Evolutionary conservation across 2,113 vertebrate species (phyloP).

Genomic region (Plectropomus leopardus): DNA sequence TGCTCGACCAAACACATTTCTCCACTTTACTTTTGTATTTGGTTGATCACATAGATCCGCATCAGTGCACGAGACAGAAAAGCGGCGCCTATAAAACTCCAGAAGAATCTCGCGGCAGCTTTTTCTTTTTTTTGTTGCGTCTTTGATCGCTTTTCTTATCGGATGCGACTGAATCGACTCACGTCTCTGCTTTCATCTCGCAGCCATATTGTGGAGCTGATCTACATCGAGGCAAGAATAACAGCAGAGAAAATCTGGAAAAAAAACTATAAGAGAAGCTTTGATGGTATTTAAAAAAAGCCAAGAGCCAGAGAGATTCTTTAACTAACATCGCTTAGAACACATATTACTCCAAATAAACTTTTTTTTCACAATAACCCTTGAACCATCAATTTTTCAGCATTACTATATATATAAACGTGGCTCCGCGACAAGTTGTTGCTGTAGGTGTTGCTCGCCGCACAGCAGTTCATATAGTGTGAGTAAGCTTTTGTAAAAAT

Average conservation of each 20-base stretch:
- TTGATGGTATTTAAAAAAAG: conserved; percentile 11
- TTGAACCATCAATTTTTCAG: neutral
- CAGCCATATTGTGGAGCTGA: conserved; percentile 6
- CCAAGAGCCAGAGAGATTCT: neutral
- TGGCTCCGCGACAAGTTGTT: neutral
- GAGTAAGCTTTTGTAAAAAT: conserved; percentile 43
- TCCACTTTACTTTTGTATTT: neutral
- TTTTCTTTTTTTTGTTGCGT: neutral
- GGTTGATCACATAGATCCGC: neutral
- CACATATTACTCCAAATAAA: no score
- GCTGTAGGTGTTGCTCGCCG: neutral
- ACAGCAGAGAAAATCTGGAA: neutral
- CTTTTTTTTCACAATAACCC: neutral
- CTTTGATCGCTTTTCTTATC: conserved; percentile 35
- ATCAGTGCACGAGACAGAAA: neutral
- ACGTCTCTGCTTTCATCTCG: conserved; percentile 42
- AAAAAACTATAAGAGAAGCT: neutral
- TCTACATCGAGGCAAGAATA: neutral
- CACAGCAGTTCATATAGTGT: conserved; percentile 3
- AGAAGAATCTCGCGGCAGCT: no score
- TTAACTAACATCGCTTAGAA: no score
- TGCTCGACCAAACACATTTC: neutral
- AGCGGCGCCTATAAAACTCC: neutral
- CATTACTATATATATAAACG: no score
- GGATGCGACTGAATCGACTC: neutral